These are phyloP conservation scores for Alcedo atthis DNA, from an alignment of 2,797 vertebrate species.

Conservation along the genomic window DNA sequence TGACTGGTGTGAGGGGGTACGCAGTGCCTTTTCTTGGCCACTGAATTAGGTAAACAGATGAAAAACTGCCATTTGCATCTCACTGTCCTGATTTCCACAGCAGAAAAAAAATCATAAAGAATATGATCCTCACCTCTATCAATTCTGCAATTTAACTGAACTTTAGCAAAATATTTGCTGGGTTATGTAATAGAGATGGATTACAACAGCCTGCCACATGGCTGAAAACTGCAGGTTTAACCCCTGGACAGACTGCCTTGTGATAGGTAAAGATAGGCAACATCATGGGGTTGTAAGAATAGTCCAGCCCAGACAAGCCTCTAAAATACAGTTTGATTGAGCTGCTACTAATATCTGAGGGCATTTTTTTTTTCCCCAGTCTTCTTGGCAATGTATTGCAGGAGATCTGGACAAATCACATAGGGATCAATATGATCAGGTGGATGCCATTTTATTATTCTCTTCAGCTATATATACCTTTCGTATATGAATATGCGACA, in stretches of 20 bases:
- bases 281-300: not conserved
- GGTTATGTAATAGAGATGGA: conserved; percentile 32
- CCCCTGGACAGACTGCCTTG: not conserved
- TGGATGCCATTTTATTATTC: too few relatives aligned
- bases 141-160: conserved; percentile 44
- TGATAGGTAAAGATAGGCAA: not conserved
- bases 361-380: not conserved
- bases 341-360: not conserved
- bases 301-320: not conserved
- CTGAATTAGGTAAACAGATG: not conserved
- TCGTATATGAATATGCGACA: too few relatives aligned
- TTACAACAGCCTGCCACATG: conserved; percentile 43
- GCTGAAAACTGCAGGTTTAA: conserved; percentile 39
- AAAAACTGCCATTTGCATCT: not conserved
- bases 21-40: not conserved
- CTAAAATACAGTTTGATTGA: not conserved
- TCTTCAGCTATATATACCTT: too few relatives aligned
- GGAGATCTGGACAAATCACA: too few relatives aligned
- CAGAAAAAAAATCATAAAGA: not conserved
- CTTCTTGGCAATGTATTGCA: not conserved
- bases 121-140: not conserved
- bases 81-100: not conserved
- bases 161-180: conserved; percentile 61
- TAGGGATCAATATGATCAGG: too few relatives aligned
- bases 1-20: not conserved